A percentile compares a stretch with the other conserved stretches of the same genome.
Conservation (phyloP, 2,113 vertebrate genomes). For the Crotalus tigris region DNA sequence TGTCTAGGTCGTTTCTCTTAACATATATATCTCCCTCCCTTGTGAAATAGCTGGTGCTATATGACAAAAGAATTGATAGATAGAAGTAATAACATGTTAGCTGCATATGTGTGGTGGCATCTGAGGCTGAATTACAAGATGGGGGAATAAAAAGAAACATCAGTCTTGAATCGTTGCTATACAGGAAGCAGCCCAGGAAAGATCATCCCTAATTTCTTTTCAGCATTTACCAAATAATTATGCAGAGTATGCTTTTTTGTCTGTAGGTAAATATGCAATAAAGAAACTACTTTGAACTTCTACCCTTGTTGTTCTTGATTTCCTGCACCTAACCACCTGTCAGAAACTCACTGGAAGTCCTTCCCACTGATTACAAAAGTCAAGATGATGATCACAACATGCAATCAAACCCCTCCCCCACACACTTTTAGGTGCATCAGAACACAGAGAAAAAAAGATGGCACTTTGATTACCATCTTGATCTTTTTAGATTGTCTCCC, state of each 20-base stretch:
- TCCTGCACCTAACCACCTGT: neutral
- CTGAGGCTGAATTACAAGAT: neutral
- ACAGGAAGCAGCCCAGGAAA: neutral
- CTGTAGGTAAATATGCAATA: neutral
- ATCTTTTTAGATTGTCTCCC: neutral
- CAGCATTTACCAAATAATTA: neutral
- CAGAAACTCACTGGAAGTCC: neutral
- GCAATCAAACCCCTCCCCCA: too few relatives aligned
- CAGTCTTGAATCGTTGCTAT: neutral
- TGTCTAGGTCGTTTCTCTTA: neutral
- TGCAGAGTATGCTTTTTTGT: neutral
- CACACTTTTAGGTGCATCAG: too few relatives aligned
- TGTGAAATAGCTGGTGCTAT: neutral
- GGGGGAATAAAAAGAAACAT: neutral
- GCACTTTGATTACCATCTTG: neutral
- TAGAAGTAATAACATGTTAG: neutral
- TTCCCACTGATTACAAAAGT: neutral
- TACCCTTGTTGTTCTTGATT: neutral
- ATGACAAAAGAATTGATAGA: neutral
- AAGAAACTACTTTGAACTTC: neutral
- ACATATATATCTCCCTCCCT: neutral
- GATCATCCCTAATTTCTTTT: neutral
- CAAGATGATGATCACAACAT: too few relatives aligned
- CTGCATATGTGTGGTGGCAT: neutral
- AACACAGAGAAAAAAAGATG: too few relatives aligned